Conservation (phyloP, 1,140 invertebrate genomes). For the Drosophila sp. region DNA sequence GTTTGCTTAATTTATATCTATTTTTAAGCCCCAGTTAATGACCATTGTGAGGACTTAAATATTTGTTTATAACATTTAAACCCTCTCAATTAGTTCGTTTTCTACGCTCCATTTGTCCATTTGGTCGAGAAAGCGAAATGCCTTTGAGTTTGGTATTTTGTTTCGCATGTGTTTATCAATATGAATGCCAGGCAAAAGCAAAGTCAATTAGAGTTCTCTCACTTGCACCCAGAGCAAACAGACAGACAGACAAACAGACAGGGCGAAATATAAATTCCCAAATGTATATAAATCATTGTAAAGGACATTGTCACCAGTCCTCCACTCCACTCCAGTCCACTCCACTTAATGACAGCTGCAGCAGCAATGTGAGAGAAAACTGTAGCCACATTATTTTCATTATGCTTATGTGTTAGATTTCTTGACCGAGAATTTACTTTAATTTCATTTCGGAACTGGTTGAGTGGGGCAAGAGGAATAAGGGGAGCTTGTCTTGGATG, state of each 20-base stretch:
- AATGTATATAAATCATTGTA: slow-evolving; percentile 54
- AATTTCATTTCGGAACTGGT: slow-evolving; percentile 27
- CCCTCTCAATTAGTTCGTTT: slow-evolving; percentile 11
- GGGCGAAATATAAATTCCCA: slow-evolving; percentile 43
- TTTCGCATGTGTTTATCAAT: slow-evolving; percentile 63
- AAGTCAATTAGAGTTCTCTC: slow-evolving; percentile 55
- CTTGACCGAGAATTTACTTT: slow-evolving; percentile 44
- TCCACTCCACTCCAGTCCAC: not conserved
- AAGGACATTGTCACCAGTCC: slow-evolving; percentile 38
- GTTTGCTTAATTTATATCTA: not conserved
- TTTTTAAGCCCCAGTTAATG: not conserved
- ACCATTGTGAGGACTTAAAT: slow-evolving; percentile 37
- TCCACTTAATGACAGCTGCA: slow-evolving; percentile 76
- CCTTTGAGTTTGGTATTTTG: slow-evolving; percentile 41
- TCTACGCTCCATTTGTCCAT: slow-evolving; percentile 39
- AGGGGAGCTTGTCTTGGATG: not conserved
- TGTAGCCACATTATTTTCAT: slow-evolving; percentile 78
- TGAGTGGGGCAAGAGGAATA: not conserved
- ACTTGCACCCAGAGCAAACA: slow-evolving; percentile 27
- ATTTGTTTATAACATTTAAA: slow-evolving; percentile 11
- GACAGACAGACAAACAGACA: slow-evolving; percentile 18
- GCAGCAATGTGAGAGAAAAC: slow-evolving; percentile 51
- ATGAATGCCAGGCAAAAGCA: slow-evolving; percentile 47
- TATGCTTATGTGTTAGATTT: slow-evolving; percentile 47
- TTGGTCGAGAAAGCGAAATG: not conserved